Conservation (phyloP, 2,113 vertebrate genomes). For the Arizona elegans region DNA sequence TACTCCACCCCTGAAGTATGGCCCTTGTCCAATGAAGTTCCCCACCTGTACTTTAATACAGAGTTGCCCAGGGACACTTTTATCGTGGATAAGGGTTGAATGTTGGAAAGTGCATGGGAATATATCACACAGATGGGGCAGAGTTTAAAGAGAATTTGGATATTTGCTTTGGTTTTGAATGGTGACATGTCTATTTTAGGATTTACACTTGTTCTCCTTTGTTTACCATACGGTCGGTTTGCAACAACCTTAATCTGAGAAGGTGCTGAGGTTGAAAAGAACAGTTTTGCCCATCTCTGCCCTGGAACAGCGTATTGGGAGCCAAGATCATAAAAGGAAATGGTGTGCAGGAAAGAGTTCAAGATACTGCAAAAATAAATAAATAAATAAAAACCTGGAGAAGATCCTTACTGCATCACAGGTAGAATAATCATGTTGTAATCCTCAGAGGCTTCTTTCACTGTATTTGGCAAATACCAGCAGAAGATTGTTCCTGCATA, state of each 20-base stretch:
- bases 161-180: background rate
- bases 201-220: background rate
- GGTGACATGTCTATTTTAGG: background rate
- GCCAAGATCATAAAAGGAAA: background rate
- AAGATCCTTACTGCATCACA: background rate
- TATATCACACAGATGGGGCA: background rate
- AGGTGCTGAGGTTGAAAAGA: background rate
- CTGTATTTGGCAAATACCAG: background rate
- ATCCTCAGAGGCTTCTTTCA: background rate
- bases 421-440: background rate
- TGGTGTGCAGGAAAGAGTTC: background rate
- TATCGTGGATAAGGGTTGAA: background rate
- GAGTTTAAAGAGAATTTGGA: background rate
- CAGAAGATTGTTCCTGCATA: background rate
- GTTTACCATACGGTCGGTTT: background rate
- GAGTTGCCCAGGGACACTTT: background rate
- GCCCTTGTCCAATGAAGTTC: background rate
- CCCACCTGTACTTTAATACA: background rate
- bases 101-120: background rate
- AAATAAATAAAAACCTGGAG: background rate
- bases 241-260: background rate
- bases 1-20: background rate
- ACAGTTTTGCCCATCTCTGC: background rate
- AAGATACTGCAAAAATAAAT: background rate
- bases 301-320: background rate